phyloP scores from a whole-genome alignment of 30 jellyfish, hydroid and myxozoan species.

The Hydra vulgaris region DNA sequence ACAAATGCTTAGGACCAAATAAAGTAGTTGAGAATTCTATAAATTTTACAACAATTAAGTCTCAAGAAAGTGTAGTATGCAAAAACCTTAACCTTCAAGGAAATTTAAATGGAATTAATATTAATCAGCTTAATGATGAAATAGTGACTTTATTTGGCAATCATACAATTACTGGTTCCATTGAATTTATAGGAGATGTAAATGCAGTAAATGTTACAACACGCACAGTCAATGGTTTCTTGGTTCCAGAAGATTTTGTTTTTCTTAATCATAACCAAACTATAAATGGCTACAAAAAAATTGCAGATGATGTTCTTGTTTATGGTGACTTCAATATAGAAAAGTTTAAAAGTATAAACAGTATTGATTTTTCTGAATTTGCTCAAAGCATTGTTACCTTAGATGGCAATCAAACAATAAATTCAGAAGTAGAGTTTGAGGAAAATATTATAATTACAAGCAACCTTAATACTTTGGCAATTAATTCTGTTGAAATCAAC shows the following conservation, averaged over 20 bases:
- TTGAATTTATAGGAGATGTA: background rate
- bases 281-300: conserved; percentile 51
- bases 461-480: conserved; percentile 20
- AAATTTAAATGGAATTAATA: conserved; percentile 1
- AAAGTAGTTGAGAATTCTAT: background rate
- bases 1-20: conserved; percentile 23
- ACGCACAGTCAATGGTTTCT: conserved; percentile 19
- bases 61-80: background rate
- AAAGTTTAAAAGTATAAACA: conserved; percentile 34
- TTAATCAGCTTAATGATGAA: background rate
- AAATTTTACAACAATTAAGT: background rate
- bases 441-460: background rate
- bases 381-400: conserved; percentile 25
- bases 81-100: background rate
- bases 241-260: conserved; percentile 60
- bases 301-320: conserved; percentile 30
- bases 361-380: conserved; percentile 65
- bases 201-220: background rate
- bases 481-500: conserved; percentile 36
- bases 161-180: conserved; percentile 28
- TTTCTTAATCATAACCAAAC: conserved; percentile 31
- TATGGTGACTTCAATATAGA: conserved; percentile 32
- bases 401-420: conserved; percentile 33
- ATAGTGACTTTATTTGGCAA: conserved; percentile 50
- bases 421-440: conserved; percentile 17